phyloP scores from a whole-genome alignment of 2,888 invertebrate species.

The Lithophane ornitopus region DNA sequence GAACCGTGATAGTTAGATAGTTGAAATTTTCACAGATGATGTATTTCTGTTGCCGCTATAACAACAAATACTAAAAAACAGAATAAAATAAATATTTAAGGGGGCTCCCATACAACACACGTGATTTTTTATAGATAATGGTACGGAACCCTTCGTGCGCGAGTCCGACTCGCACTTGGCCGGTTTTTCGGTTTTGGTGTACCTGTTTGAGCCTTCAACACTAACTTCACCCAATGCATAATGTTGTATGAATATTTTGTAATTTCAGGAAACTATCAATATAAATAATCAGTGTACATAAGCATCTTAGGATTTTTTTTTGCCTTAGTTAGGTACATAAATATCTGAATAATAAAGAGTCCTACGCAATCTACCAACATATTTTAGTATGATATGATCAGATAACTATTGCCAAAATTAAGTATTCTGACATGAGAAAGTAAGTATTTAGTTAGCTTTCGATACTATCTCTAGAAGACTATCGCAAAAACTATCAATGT shows the following conservation, averaged over 20 bases:
- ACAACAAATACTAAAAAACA: too few species aligned
- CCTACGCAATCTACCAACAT: neutral
- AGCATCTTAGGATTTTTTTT: neutral
- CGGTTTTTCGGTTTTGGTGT: neutral
- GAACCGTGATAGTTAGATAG: too few species aligned
- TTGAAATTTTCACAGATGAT: too few species aligned
- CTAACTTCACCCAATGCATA: neutral
- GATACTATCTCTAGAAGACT: conserved; percentile 12
- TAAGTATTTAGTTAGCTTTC: conserved; percentile 20
- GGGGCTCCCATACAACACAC: too few species aligned
- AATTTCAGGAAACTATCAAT: neutral
- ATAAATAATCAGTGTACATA: neutral
- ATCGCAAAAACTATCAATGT: conserved; percentile 31
- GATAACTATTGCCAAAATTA: neutral
- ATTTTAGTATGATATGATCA: neutral
- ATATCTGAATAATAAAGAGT: neutral
- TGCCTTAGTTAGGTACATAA: neutral
- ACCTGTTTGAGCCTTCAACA: neutral
- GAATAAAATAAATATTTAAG: too few species aligned
- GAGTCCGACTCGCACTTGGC: too few species aligned
- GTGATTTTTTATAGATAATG: too few species aligned
- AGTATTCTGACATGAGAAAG: conserved; percentile 16
- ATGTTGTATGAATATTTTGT: neutral
- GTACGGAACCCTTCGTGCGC: too few species aligned
- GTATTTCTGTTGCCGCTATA: too few species aligned